These are phyloP conservation scores for Phrynosoma blainvillii DNA, from an alignment of 2,113 vertebrate genomes.

Conservation along the genomic window DNA sequence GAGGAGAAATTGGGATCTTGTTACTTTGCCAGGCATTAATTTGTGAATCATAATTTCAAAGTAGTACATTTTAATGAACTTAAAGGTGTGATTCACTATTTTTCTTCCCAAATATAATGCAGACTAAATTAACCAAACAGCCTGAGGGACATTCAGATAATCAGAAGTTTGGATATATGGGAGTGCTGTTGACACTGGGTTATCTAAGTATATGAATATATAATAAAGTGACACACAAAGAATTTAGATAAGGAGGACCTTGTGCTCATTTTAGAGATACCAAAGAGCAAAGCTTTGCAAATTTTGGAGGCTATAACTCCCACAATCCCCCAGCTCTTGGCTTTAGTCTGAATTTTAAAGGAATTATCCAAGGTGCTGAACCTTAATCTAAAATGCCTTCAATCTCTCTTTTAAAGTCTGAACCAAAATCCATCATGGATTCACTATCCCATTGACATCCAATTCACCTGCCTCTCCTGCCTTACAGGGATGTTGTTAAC, in stretches of 20 bases:
- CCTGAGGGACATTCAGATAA: slow-evolving; percentile 18
- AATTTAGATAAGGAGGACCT: not conserved
- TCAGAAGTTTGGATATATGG: slow-evolving; percentile 18
- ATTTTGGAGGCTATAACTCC: too few species aligned
- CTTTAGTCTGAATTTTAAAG: too few species aligned
- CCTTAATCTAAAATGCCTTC: too few species aligned
- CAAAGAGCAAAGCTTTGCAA: not conserved
- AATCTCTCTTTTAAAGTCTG: too few species aligned
- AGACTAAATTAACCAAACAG: slow-evolving; percentile 20
- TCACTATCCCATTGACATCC: too few species aligned
- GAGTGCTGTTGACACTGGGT: not conserved
- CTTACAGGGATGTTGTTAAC: not conserved
- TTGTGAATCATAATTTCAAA: slow-evolving; percentile 57
- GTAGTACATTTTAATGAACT: slow-evolving; percentile 57
- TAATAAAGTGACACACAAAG: not conserved
- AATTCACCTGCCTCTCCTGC: too few species aligned
- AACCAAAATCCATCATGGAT: too few species aligned
- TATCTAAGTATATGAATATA: not conserved
- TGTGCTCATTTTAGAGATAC: not conserved
- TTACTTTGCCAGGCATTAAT: slow-evolving; percentile 57
- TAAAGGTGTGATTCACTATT: slow-evolving; percentile 49
- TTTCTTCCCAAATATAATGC: slow-evolving; percentile 7
- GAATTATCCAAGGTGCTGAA: too few species aligned
- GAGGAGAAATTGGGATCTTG: slow-evolving; percentile 59
- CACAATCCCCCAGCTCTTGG: too few species aligned